Percentiles rank a stretch among this genome's conserved stretches.
These are phyloP conservation scores for Phyllostomus discolor DNA, from an alignment of 2,113 vertebrate genomes.

Conservation along the genomic window DNA sequence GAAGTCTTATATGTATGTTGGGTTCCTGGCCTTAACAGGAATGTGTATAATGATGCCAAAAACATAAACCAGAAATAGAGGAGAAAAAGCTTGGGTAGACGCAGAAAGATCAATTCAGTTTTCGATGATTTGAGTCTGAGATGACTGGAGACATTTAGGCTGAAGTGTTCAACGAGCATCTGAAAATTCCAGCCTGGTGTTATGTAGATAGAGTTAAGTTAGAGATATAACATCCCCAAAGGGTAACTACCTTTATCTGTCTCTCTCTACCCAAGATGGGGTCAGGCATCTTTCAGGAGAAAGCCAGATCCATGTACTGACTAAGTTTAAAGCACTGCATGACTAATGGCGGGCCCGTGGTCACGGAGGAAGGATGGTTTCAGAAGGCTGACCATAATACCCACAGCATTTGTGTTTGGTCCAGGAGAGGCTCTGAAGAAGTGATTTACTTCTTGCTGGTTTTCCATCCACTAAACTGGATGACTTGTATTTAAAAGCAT, in stretches of 20 bases:
- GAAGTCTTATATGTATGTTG: background rate
- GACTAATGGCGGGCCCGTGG: background rate
- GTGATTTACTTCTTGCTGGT: background rate
- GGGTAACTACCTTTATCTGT: background rate
- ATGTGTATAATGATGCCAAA: background rate
- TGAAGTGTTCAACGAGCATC: background rate
- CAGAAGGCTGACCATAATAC: background rate
- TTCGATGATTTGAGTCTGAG: background rate
- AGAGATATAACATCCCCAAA: background rate
- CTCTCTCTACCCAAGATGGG: background rate
- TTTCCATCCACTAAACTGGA: conserved; percentile 11
- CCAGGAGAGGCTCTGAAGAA: background rate
- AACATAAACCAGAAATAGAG: background rate
- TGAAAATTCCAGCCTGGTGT: background rate
- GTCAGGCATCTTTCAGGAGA: background rate
- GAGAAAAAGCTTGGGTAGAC: background rate
- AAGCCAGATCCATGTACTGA: background rate
- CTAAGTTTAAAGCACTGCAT: background rate
- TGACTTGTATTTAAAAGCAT: conserved; percentile 53
- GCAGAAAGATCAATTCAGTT: background rate
- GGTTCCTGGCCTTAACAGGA: background rate
- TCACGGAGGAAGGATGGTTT: background rate
- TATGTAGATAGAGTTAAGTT: background rate
- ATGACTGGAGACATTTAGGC: background rate
- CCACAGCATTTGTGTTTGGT: background rate